Conservation (phyloP, 2,797 vertebrate genomes). For the Parambassis ranga region DNA sequence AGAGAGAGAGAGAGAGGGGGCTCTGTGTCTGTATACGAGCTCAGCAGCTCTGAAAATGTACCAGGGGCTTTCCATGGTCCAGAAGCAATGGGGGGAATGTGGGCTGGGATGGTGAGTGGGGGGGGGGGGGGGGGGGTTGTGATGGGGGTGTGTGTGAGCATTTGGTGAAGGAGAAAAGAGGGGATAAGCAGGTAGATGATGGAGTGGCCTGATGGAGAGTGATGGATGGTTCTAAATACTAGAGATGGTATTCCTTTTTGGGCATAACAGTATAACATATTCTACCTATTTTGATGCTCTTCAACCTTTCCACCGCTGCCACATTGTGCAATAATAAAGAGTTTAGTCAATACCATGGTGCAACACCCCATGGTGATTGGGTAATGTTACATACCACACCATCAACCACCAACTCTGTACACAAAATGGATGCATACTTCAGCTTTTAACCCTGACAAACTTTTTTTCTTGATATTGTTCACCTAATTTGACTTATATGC, state of each 20-base stretch:
- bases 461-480: background rate
- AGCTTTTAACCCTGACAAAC: background rate
- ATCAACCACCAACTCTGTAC: background rate
- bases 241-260: no score
- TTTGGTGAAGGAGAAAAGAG: constrained; percentile 18
- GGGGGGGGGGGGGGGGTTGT: background rate
- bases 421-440: background rate
- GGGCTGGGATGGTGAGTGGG: constrained; percentile 19
- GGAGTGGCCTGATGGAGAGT: background rate
- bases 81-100: constrained; percentile 64
- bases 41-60: constrained; percentile 68
- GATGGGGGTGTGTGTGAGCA: background rate
- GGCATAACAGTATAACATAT: background rate
- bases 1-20: constrained; percentile 22
- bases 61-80: constrained; percentile 71
- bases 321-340: constrained; percentile 14
- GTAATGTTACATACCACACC: constrained; percentile 5
- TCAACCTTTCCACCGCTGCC: background rate
- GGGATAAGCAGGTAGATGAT: constrained; percentile 43
- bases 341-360: constrained; percentile 1
- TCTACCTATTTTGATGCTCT: background rate
- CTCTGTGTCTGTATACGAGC: constrained; percentile 57
- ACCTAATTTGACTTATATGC: no score
- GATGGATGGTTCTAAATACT: no score
- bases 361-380: constrained; percentile 4